Evolutionary conservation across 2,888 invertebrate species (phyloP), one percentile per base, ranked within the genome.

Genomic region (Heliconius ismenius): DNA sequence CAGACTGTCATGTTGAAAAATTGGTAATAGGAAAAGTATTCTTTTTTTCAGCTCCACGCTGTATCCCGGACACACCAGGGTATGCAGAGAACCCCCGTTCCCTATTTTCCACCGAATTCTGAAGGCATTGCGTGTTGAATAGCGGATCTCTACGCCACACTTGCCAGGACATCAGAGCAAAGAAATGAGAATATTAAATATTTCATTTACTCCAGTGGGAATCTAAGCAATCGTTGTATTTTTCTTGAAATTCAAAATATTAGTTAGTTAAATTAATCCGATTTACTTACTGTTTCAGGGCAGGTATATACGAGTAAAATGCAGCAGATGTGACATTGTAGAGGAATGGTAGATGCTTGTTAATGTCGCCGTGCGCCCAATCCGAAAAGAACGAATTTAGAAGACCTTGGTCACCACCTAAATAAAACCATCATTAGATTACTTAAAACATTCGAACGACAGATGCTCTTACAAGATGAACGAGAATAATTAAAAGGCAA

Each of bases 311-410:
- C n/a, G 98, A 98, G 91, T 99, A 99, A 85, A 97, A 97, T 73
- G 98, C 98, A 77, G 98, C 98, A 60, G 99, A 98, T 83, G 98
- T 98, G 94, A 99, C 98, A 89, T 99, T 99, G 95, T 99, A 99
- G 81, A 98, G 96, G 92, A 99, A 99, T 24, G 99, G 98, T 84
- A 99, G 95, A 92, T 98, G 98, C 90, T 97, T 98, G 83, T 95
- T 96, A 83, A 98, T 98, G 89, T 99, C 99, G 83, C 96, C 96
- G 75, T 96, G 97, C 7, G 99, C 96, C 99, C 99, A 99, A 86
- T 98, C 97, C 79, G 96, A 96, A 94, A 99, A 99, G 94, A 96
- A 99, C 84, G 97, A 96, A 91, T 99, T 99, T 82, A 99, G 94
- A 73, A 99, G 95, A 73, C 99, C 99, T 94, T 99, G 99, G 92